These are phyloP conservation scores for Lepidiolamprologus cunningtoni DNA, from an alignment of 2,113 vertebrate genomes.

Conservation along the genomic window DNA sequence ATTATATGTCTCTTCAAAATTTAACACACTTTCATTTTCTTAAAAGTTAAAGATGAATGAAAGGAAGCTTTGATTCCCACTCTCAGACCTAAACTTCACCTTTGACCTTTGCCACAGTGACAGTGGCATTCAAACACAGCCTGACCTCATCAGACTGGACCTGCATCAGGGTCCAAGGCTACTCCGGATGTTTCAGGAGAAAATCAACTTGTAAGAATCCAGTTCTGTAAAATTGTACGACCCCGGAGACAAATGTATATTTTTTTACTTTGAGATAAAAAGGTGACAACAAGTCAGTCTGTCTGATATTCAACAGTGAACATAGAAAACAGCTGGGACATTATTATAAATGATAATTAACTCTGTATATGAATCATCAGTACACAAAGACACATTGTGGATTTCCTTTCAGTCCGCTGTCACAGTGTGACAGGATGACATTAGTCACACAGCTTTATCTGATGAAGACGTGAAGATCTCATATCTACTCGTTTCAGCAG, in stretches of 20 bases:
- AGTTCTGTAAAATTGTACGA: not conserved
- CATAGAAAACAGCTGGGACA: not conserved
- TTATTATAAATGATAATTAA: not conserved
- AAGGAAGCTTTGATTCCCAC: not conserved
- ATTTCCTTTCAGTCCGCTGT: not conserved
- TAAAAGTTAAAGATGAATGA: not conserved
- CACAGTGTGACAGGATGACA: not conserved
- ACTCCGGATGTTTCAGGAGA: not conserved
- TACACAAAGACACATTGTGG: not conserved
- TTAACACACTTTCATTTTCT: not conserved
- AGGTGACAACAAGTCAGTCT: fast-evolving
- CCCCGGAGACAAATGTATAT: not conserved
- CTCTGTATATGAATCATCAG: not conserved
- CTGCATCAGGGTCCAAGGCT: not conserved
- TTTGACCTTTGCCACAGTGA: not conserved
- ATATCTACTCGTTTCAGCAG: not conserved
- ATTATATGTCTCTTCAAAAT: not conserved
- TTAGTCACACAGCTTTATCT: not conserved
- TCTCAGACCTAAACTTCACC: not conserved
- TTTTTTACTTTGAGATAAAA: not conserved
- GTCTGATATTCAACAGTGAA: not conserved
- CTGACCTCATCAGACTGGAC: not conserved
- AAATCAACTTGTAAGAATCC: not conserved
- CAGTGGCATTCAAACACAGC: not conserved
- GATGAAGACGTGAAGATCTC: not conserved